phyloP scores from a whole-genome alignment of 2,888 invertebrate genomes.

The Drosophila stalkeri region DNA sequence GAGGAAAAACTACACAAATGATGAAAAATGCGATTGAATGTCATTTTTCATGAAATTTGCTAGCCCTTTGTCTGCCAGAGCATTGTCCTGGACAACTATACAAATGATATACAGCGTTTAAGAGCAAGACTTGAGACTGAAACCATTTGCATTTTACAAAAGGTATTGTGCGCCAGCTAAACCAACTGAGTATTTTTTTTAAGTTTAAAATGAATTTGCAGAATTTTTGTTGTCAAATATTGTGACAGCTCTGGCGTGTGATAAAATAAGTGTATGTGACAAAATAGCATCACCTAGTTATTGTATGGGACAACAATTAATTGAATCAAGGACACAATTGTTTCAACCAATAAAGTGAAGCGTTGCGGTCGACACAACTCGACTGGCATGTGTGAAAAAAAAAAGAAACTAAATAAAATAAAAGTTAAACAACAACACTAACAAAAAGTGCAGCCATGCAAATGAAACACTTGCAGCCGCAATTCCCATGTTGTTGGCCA shows the following conservation, averaged over 20 bases:
- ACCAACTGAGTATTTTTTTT: not conserved
- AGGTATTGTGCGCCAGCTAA: not conserved
- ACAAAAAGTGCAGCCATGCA: constrained; percentile 46
- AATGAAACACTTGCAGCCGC: constrained; percentile 48
- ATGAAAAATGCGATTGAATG: constrained; percentile 68
- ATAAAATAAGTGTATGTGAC: not conserved
- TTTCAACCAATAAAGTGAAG: constrained; percentile 37
- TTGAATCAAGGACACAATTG: constrained; percentile 52
- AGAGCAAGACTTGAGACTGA: not conserved
- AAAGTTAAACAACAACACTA: constrained; percentile 6
- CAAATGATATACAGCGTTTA: constrained; percentile 32
- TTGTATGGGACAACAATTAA: constrained; percentile 30
- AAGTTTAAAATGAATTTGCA: not conserved
- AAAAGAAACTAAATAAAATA: not conserved
- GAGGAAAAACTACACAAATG: constrained; percentile 35
- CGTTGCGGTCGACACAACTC: constrained; percentile 30
- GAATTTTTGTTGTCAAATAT: not conserved
- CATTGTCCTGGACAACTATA: constrained; percentile 28
- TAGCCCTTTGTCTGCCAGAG: constrained; percentile 31
- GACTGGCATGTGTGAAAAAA: constrained; percentile 10
- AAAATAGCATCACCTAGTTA: constrained; percentile 11
- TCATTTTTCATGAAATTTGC: constrained; percentile 66
- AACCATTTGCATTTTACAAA: not conserved
- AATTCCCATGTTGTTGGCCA: constrained; percentile 53
- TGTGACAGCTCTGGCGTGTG: not conserved